These are phyloP conservation scores for Galbula dea DNA, from an alignment of 2,113 vertebrate genomes.

Conservation along the genomic window DNA sequence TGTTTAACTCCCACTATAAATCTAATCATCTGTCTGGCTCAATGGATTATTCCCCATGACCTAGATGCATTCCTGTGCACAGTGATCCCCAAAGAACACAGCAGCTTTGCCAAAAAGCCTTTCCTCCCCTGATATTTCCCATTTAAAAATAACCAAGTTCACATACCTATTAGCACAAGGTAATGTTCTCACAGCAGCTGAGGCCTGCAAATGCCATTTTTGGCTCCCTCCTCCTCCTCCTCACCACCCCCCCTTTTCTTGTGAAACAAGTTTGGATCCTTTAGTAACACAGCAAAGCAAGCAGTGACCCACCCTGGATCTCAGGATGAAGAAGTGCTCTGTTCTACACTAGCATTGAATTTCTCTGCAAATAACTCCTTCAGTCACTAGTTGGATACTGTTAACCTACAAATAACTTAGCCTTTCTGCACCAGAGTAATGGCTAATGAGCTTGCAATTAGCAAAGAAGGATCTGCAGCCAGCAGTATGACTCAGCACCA, in stretches of 20 bases:
- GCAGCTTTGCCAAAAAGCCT: neutral
- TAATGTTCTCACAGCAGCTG: neutral
- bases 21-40: neutral
- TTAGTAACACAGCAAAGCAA: neutral
- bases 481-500: neutral
- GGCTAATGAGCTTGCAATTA: neutral
- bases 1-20: neutral
- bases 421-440: neutral
- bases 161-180: neutral
- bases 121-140: neutral
- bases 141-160: neutral
- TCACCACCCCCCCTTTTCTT: too few species aligned
- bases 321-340: neutral
- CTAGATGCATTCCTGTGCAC: neutral
- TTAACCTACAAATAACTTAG: neutral
- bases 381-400: neutral
- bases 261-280: neutral
- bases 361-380: neutral
- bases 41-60: conserved; percentile 12
- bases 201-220: neutral
- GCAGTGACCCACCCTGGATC: neutral
- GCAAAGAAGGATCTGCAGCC: neutral
- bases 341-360: neutral
- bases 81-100: neutral
- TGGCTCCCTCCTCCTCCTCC: neutral